Percentiles rank a stretch among this genome's conserved stretches.
These are phyloP conservation scores for Carpatolechia fugitivella DNA, from an alignment of 2,888 invertebrate species.

Conservation along the genomic window DNA sequence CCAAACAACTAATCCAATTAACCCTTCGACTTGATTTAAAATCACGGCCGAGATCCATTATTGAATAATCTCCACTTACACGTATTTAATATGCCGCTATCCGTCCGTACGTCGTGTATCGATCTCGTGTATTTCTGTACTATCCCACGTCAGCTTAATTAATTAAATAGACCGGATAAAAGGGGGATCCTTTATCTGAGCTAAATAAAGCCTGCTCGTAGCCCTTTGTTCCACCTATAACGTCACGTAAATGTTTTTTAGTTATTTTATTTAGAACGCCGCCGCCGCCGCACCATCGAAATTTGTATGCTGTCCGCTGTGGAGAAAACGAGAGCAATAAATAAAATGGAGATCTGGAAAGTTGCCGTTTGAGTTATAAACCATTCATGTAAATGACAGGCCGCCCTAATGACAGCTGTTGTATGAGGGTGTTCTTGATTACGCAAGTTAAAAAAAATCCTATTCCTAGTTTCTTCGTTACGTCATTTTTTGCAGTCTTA, in stretches of 20 bases:
- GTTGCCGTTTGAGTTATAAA: background rate
- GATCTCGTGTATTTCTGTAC: constrained; percentile 18
- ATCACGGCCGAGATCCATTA: constrained; percentile 18
- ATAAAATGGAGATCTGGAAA: constrained; percentile 8
- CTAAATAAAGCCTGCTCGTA: constrained; percentile 36
- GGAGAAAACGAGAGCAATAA: background rate
- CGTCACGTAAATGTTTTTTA: constrained; percentile 23
- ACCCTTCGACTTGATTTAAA: constrained; percentile 20
- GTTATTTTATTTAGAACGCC: too few relatives aligned
- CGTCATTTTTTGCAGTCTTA: too few relatives aligned
- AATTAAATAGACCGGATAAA: constrained; percentile 67
- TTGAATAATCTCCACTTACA: background rate
- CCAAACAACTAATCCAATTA: constrained; percentile 13
- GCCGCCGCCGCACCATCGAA: too few relatives aligned
- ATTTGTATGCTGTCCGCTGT: too few relatives aligned
- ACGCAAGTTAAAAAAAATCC: background rate
- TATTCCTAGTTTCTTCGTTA: background rate
- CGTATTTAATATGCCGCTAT: constrained; percentile 17
- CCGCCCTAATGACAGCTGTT: constrained; percentile 1
- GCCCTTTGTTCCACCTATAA: constrained; percentile 23
- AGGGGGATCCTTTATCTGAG: constrained; percentile 34
- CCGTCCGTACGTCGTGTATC: constrained; percentile 15
- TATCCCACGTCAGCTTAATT: constrained; percentile 42
- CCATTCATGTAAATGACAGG: constrained; percentile 9
- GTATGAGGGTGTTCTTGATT: background rate